Percentiles rank a stretch among this genome's conserved stretches.
These are phyloP conservation scores for Muraenolepis orangiensis DNA, from an alignment of 2,797 vertebrate species.

Conservation along the genomic window DNA sequence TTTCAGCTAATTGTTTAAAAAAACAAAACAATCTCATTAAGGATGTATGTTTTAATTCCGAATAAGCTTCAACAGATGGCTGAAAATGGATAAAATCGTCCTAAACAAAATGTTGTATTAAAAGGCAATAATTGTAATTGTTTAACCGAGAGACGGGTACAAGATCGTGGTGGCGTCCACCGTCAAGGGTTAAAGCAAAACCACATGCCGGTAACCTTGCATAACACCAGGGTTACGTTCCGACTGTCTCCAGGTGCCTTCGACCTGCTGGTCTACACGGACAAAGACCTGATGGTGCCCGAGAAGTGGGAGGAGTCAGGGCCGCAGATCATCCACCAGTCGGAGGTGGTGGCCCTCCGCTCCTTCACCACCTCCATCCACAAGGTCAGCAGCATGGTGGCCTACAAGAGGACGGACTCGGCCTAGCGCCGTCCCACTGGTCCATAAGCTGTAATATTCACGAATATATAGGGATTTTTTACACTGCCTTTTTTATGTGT, in stretches of 20 bases:
- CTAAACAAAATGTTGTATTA: too few species aligned
- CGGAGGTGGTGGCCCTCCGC: slow-evolving; percentile 90
- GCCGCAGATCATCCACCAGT: slow-evolving; percentile 89
- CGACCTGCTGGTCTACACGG: slow-evolving; percentile 93
- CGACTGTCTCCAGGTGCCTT: slow-evolving; percentile 80
- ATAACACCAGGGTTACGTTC: neutral
- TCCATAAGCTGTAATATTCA: neutral
- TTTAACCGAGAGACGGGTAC: too few species aligned
- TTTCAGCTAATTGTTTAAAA: too few species aligned
- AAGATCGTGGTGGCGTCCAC: too few species aligned
- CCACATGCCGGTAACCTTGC: too few species aligned
- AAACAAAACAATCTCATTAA: too few species aligned
- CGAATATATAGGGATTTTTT: neutral
- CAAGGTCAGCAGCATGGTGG: slow-evolving; percentile 91
- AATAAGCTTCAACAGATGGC: neutral
- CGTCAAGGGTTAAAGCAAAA: too few species aligned
- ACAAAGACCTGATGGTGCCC: slow-evolving; percentile 88
- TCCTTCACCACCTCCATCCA: slow-evolving; percentile 96
- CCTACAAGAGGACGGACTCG: slow-evolving; percentile 83
- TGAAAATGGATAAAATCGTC: neutral
- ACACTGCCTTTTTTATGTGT: neutral
- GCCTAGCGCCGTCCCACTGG: too few species aligned
- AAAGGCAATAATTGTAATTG: too few species aligned
- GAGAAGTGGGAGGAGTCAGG: slow-evolving; percentile 97
- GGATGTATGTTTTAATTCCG: neutral